Conservation (phyloP, 2,888 invertebrate genomes). For the Hofmannophila pseudospretella region DNA sequence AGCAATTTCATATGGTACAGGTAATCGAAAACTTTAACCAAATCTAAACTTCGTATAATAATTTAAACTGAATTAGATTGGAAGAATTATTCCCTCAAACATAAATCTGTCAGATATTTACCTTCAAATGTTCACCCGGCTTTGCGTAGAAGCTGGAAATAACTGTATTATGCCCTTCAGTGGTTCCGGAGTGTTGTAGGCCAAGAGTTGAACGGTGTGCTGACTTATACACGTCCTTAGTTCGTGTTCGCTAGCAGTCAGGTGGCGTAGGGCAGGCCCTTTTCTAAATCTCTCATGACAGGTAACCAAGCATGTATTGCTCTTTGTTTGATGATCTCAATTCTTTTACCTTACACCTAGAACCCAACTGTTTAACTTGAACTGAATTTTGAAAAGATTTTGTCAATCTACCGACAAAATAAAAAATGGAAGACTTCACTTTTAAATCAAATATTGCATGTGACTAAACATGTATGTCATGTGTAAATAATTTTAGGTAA, state of each 20-base stretch:
- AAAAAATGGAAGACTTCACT: too few species aligned
- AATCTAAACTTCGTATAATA: too few species aligned
- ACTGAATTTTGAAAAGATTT: too few species aligned
- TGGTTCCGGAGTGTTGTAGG: constrained; percentile 72
- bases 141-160: constrained; percentile 53
- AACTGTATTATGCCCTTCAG: constrained; percentile 76
- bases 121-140: constrained; percentile 36
- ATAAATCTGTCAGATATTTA: constrained; percentile 42
- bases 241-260: constrained; percentile 46
- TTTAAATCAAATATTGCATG: too few species aligned
- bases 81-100: constrained; percentile 32
- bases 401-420: too few species aligned
- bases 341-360: neutral
- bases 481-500: too few species aligned
- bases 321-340: constrained; percentile 23
- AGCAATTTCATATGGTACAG: too few species aligned
- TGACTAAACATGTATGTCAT: too few species aligned
- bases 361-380: neutral
- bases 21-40: too few species aligned
- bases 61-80: too few species aligned
- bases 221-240: constrained; percentile 47
- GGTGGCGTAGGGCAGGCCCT: constrained; percentile 74
- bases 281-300: constrained; percentile 73
- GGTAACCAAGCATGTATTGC: constrained; percentile 72
- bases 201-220: constrained; percentile 68